These are phyloP conservation scores for Caenorhabditis sp. DNA, from an alignment of 2,888 invertebrate genomes.

Conservation along the genomic window DNA sequence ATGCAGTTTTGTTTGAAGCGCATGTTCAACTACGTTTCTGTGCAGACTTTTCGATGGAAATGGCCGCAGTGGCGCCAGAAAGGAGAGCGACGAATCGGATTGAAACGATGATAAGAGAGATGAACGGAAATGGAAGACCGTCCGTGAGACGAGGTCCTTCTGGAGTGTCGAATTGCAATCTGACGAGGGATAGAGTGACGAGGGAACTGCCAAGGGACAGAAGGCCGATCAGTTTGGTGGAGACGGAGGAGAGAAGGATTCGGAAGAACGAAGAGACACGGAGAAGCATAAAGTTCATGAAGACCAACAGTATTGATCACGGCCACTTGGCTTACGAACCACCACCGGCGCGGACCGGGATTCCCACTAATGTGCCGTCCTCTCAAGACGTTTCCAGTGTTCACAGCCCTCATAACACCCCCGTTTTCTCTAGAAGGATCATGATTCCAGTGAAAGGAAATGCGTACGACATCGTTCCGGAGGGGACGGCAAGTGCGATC, in stretches of 20 bases:
- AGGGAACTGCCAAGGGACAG: slow-evolving; percentile 30
- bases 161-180: slow-evolving; percentile 30
- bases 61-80: slow-evolving; percentile 22
- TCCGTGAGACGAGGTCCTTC: slow-evolving; percentile 20
- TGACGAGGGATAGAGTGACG: slow-evolving; percentile 36
- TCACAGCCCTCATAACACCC: slow-evolving; percentile 51
- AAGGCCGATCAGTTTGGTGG: slow-evolving; percentile 56
- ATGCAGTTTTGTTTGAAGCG: too few species aligned
- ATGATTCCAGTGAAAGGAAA: slow-evolving; percentile 42
- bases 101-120: slow-evolving; percentile 64
- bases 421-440: slow-evolving; percentile 37
- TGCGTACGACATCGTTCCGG: slow-evolving; percentile 49
- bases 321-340: slow-evolving; percentile 40
- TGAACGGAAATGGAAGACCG: slow-evolving; percentile 47
- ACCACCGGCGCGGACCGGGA: slow-evolving; percentile 1
- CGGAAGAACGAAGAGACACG: slow-evolving; percentile 47
- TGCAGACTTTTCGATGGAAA: slow-evolving; percentile 42
- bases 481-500: slow-evolving; percentile 36
- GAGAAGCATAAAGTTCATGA: slow-evolving; percentile 57
- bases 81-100: slow-evolving; percentile 48
- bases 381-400: slow-evolving; percentile 46
- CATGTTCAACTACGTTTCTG: too few species aligned
- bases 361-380: slow-evolving; percentile 5
- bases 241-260: slow-evolving; percentile 50
- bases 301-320: slow-evolving; percentile 57